Evolutionary conservation across 2,888 invertebrate genomes (phyloP).

Genomic region (Cosmorhoe ocellata): DNA sequence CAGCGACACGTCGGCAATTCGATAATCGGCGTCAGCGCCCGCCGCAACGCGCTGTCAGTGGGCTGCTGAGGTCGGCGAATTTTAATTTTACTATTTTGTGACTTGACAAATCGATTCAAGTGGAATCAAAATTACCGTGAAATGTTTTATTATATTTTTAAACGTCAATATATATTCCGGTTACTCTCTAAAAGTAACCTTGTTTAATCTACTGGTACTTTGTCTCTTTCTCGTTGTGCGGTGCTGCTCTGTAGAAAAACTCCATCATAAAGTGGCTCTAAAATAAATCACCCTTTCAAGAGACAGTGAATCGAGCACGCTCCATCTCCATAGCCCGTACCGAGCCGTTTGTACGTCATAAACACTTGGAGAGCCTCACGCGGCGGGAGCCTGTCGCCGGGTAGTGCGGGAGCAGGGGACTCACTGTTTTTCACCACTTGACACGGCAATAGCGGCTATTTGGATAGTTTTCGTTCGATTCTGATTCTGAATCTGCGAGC

Average conservation of each 20-base stretch:
- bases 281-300: conserved; percentile 7
- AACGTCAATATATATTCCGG: too few relatives aligned
- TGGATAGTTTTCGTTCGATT: too few relatives aligned
- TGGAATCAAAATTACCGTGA: too few relatives aligned
- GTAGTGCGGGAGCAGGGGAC: background rate
- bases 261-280: background rate
- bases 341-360: conserved; percentile 19
- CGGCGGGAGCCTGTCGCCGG: background rate
- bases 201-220: too few relatives aligned
- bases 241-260: background rate
- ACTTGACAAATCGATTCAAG: too few relatives aligned
- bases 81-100: too few relatives aligned
- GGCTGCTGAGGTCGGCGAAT: background rate
- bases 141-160: too few relatives aligned
- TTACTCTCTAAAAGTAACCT: too few relatives aligned
- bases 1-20: background rate
- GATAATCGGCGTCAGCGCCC: conserved; percentile 10
- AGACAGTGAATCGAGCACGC: conserved; percentile 16
- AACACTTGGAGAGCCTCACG: conserved; percentile 15
- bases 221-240: too few relatives aligned
- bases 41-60: background rate
- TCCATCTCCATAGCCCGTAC: conserved; percentile 6
- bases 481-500: too few relatives aligned
- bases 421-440: too few relatives aligned
- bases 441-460: too few relatives aligned